phyloP scores from a whole-genome alignment of 2,888 invertebrate genomes.

The Drosophila ezoana region DNA sequence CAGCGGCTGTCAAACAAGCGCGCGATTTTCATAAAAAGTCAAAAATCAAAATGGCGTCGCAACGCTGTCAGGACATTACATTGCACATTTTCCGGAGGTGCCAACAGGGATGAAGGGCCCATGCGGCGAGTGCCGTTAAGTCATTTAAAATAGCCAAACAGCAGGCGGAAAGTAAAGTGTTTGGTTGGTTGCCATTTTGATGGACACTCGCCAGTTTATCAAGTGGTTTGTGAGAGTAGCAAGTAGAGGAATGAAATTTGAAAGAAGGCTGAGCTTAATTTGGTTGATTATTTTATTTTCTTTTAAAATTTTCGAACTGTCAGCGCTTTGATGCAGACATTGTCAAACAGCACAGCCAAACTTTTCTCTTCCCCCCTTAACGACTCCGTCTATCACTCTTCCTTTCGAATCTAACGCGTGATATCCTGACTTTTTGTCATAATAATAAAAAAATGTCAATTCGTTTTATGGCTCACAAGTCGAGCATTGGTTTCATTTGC shows the following conservation, averaged over 20 bases:
- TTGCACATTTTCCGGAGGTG: conserved; percentile 23
- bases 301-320: conserved; percentile 26
- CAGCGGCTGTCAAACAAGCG: conserved; percentile 26
- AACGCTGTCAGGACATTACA: conserved; percentile 21
- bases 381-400: no score
- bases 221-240: background rate
- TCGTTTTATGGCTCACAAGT: conserved; percentile 75
- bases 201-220: conserved; percentile 7
- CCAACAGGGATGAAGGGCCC: conserved; percentile 7
- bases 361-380: conserved; percentile 8
- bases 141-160: conserved; percentile 44
- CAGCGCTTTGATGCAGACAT: conserved; percentile 29
- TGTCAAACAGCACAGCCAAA: conserved; percentile 56
- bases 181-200: conserved; percentile 2
- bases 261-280: conserved; percentile 8
- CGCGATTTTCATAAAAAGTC: conserved; percentile 34
- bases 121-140: conserved; percentile 23
- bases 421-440: conserved; percentile 75
- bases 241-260: no score
- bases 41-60: conserved; percentile 45
- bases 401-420: conserved; percentile 32
- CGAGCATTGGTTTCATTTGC: conserved; percentile 52
- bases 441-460: conserved; percentile 75
- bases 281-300: conserved; percentile 33
- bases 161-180: background rate